phyloP scores from a whole-genome alignment of 2,888 invertebrate genomes.

The Apamea sordens region DNA sequence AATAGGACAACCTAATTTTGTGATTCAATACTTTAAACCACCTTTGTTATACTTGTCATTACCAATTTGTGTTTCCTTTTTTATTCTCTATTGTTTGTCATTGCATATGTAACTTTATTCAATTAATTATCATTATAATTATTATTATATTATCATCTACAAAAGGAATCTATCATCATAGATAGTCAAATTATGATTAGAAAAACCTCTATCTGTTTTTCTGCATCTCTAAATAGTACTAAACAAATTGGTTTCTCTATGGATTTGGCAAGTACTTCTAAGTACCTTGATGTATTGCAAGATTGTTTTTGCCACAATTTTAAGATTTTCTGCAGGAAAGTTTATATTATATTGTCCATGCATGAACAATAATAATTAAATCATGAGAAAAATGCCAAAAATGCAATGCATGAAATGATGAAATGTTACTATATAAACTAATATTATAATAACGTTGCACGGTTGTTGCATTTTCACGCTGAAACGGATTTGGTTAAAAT shows the following conservation, averaged over 20 bases:
- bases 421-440: no score
- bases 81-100: not conserved
- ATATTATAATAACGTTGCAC: no score
- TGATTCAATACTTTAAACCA: not conserved
- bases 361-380: not conserved
- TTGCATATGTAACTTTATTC: no score
- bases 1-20: conserved; percentile 26
- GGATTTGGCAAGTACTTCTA: not conserved
- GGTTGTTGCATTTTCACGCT: no score
- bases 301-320: not conserved
- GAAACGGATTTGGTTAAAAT: no score
- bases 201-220: not conserved
- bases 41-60: not conserved
- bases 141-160: no score
- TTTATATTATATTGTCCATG: not conserved
- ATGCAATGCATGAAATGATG: no score
- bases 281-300: no score
- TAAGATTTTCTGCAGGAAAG: not conserved
- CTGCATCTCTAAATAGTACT: not conserved
- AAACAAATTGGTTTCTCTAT: not conserved
- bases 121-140: not conserved
- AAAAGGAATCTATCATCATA: not conserved
- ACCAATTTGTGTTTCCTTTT: not conserved
- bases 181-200: not conserved
- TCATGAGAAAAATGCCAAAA: no score